These are phyloP conservation scores for Phallusia fumigata DNA, from an alignment of 23 tunicate species.

Conservation along the genomic window DNA sequence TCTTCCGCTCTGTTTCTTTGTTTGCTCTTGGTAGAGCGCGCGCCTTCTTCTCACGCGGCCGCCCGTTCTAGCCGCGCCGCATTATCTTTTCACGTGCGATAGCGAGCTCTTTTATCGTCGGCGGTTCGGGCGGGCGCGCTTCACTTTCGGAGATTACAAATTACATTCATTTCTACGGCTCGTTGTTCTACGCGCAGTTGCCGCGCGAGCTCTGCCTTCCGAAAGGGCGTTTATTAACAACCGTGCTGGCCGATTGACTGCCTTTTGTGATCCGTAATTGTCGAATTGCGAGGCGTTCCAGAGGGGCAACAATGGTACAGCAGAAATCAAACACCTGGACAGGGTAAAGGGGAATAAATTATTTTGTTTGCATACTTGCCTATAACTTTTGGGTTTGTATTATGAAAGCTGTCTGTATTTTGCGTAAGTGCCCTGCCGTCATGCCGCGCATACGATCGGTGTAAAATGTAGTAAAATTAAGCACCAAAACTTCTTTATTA, in stretches of 20 bases:
- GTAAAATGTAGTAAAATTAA: too few species aligned
- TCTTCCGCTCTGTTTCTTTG: background rate
- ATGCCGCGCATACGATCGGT: too few species aligned
- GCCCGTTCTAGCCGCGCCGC: background rate
- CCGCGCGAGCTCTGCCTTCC: background rate
- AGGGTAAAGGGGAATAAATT: too few species aligned
- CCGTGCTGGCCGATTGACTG: background rate
- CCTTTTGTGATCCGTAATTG: background rate
- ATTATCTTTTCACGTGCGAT: background rate
- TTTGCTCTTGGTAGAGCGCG: background rate
- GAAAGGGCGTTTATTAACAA: background rate
- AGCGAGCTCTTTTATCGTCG: background rate
- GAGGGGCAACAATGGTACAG: too few species aligned
- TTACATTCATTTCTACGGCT: slow-evolving; percentile 16
- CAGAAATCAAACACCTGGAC: too few species aligned
- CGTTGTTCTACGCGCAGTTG: background rate
- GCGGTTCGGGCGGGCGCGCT: background rate
- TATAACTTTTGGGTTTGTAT: too few species aligned
- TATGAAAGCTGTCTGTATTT: too few species aligned
- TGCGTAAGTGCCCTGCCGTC: too few species aligned
- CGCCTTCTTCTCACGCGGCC: background rate
- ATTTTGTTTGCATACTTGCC: too few species aligned
- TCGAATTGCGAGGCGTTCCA: too few species aligned
- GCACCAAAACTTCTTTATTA: too few species aligned
- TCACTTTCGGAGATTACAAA: slow-evolving; percentile 27